Conservation (phyloP, 1,140 invertebrate genomes). For the Drosophila obscura region DNA sequence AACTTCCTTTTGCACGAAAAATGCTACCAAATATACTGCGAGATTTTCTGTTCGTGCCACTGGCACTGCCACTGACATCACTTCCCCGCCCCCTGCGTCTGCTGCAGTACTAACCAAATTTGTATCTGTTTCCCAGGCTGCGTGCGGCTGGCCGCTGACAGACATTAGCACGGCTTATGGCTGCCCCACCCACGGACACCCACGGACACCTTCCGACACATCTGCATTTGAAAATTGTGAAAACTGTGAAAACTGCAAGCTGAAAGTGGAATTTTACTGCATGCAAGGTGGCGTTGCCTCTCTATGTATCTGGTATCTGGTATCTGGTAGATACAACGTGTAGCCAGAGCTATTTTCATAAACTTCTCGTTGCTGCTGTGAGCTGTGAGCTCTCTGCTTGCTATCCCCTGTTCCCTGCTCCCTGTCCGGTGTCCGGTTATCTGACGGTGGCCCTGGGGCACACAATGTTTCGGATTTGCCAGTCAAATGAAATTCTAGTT, state of each 20-base stretch:
- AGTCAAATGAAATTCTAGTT: constrained; percentile 28
- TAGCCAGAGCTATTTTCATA: constrained; percentile 62
- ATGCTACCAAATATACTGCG: constrained; percentile 45
- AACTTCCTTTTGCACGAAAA: constrained; percentile 31
- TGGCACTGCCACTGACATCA: constrained; percentile 1
- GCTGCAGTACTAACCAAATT: constrained; percentile 42
- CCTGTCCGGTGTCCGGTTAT: constrained; percentile 14
- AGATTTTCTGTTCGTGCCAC: neutral
- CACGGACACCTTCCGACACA: neutral
- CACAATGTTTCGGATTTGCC: constrained; percentile 34
- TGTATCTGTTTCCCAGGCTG: constrained; percentile 55
- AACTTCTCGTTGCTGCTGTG: constrained; percentile 27
- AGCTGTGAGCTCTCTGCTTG: neutral
- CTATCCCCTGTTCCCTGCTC: neutral
- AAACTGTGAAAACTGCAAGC: constrained; percentile 53
- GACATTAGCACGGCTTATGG: constrained; percentile 68
- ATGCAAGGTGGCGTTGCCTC: constrained; percentile 39
- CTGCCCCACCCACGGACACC: constrained; percentile 5
- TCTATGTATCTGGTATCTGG: constrained; percentile 5
- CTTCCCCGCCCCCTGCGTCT: constrained; percentile 1
- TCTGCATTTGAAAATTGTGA: constrained; percentile 41
- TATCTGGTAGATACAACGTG: constrained; percentile 46
- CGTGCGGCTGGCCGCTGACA: constrained; percentile 62
- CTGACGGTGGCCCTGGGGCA: constrained; percentile 24
- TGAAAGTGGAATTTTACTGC: constrained; percentile 44